Conservation (phyloP, 2,113 vertebrate genomes). For the Progne subis region DNA sequence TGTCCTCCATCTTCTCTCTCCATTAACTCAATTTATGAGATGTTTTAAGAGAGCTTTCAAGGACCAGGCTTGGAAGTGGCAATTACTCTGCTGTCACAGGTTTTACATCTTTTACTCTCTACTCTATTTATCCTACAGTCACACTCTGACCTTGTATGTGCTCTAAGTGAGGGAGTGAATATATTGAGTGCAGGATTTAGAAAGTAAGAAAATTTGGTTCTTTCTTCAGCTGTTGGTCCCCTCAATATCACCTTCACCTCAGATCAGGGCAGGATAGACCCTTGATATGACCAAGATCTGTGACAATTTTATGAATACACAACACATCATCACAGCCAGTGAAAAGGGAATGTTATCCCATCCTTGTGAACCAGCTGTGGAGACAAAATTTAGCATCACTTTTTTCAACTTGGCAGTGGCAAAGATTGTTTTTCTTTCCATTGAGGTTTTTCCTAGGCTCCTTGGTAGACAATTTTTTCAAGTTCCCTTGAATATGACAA, state of each 20-base stretch:
- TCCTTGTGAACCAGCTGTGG: not conserved
- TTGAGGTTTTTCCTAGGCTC: not conserved
- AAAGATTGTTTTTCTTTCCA: not conserved
- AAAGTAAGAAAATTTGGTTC: not conserved
- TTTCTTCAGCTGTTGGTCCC: not conserved
- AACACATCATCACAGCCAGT: not conserved
- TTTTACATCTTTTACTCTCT: not conserved
- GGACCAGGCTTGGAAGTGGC: not conserved
- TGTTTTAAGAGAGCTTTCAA: not conserved
- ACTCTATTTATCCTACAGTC: not conserved
- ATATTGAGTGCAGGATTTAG: not conserved
- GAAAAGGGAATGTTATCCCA: not conserved
- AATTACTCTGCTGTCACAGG: slow-evolving; percentile 25
- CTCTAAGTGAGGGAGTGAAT: not conserved
- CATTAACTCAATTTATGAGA: slow-evolving; percentile 22
- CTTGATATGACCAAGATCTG: not conserved
- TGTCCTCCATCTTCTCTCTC: not conserved
- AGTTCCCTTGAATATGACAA: not conserved
- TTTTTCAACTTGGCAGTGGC: not conserved
- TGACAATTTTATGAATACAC: not conserved
- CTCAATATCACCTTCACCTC: not conserved
- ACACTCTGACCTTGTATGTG: not conserved
- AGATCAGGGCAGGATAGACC: not conserved
- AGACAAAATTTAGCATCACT: not conserved
- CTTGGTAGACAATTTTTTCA: not conserved